Percentiles rank a stretch among this genome's conserved stretches.
These are phyloP conservation scores for Crotalus viridis DNA, from an alignment of 2,113 vertebrate species.

Conservation along the genomic window DNA sequence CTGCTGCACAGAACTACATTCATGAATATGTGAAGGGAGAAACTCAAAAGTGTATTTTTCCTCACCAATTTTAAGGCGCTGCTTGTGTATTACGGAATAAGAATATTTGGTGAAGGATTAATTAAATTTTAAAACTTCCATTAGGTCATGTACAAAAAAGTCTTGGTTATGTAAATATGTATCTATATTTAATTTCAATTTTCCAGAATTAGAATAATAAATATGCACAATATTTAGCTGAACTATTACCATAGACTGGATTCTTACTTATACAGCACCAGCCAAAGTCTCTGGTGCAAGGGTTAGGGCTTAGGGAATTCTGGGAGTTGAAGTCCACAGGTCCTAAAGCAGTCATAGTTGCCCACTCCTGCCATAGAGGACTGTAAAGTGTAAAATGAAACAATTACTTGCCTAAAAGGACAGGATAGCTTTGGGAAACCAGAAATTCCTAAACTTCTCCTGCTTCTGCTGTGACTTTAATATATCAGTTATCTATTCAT, in stretches of 20 bases:
- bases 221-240: background rate
- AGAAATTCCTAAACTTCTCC: constrained; percentile 16
- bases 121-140: background rate
- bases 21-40: background rate
- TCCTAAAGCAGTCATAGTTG: background rate
- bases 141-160: background rate
- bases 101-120: background rate
- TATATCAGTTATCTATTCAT: background rate
- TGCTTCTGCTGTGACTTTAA: constrained; percentile 3
- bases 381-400: constrained; percentile 15
- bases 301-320: background rate
- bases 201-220: constrained; percentile 2
- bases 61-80: background rate
- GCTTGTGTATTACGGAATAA: background rate
- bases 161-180: background rate
- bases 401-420: background rate
- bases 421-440: constrained; percentile 3
- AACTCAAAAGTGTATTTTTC: constrained; percentile 3
- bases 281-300: background rate
- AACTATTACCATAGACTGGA: background rate
- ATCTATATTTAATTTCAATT: background rate
- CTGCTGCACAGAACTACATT: background rate
- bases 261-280: constrained; percentile 1
- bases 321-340: background rate
- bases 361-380: background rate